These are phyloP conservation scores for Dermatemys mawii DNA, from an alignment of 2,113 vertebrate genomes.

Conservation along the genomic window DNA sequence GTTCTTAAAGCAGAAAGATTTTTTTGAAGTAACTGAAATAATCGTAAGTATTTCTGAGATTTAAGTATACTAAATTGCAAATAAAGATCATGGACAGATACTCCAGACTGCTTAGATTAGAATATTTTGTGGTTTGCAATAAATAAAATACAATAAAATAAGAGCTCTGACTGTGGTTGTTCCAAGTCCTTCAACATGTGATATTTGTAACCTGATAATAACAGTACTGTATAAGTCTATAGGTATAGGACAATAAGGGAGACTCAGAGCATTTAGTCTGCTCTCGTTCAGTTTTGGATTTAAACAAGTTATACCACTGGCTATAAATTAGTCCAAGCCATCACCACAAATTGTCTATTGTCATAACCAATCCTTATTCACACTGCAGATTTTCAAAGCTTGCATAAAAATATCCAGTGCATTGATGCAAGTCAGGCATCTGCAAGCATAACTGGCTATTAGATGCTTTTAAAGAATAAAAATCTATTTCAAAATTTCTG, in stretches of 20 bases:
- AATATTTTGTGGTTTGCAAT: neutral
- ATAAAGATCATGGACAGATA: neutral
- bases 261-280: neutral
- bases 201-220: neutral
- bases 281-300: neutral
- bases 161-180: neutral
- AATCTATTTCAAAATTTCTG: too few relatives aligned
- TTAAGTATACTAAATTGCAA: neutral
- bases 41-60: neutral
- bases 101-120: neutral
- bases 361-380: neutral
- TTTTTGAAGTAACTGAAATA: neutral
- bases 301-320: neutral
- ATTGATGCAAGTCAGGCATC: too few relatives aligned
- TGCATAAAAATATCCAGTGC: neutral
- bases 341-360: neutral
- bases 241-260: neutral
- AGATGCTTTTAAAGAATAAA: too few relatives aligned
- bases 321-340: neutral
- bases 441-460: too few relatives aligned
- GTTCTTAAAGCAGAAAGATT: neutral
- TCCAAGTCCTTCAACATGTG: neutral
- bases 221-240: neutral
- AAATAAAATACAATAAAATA: neutral
- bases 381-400: neutral